Conservation (phyloP, 2,113 vertebrate genomes). For the Sardina pilchardus region DNA sequence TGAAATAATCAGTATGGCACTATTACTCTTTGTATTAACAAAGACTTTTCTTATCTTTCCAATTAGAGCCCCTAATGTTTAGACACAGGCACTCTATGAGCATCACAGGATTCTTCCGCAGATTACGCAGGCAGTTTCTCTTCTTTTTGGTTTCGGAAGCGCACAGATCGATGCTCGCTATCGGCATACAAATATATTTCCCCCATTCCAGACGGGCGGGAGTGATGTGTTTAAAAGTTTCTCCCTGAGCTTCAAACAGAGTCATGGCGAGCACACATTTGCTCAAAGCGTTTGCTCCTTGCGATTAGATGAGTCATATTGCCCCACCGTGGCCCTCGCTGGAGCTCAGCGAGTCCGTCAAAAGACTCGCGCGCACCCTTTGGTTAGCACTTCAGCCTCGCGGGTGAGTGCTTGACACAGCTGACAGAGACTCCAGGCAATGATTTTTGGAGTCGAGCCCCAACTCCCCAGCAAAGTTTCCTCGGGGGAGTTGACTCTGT, state of each 20-base stretch:
- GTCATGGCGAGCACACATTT: slow-evolving; percentile 1
- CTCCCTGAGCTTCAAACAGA: background rate
- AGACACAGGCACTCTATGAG: background rate
- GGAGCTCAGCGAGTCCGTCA: background rate
- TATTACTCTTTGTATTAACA: too few relatives aligned
- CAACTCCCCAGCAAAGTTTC: background rate
- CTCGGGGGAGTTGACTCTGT: background rate
- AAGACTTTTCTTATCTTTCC: too few relatives aligned
- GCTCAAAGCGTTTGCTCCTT: background rate
- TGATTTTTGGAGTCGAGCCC: background rate
- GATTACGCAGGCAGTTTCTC: background rate
- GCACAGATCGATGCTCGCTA: background rate
- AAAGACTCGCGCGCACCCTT: background rate
- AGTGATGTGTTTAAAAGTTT: background rate
- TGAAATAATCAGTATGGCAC: too few relatives aligned
- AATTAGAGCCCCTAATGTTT: background rate
- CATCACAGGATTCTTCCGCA: background rate
- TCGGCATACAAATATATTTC: background rate
- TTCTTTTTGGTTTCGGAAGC: background rate
- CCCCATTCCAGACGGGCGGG: background rate
- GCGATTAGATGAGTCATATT: slow-evolving; percentile 6
- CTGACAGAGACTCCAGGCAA: background rate
- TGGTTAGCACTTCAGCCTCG: background rate
- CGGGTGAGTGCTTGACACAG: background rate
- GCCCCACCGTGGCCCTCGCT: background rate